Evolutionary conservation across 2,888 invertebrate genomes (phyloP).

Genomic region (Drosophila percnosoma): DNA sequence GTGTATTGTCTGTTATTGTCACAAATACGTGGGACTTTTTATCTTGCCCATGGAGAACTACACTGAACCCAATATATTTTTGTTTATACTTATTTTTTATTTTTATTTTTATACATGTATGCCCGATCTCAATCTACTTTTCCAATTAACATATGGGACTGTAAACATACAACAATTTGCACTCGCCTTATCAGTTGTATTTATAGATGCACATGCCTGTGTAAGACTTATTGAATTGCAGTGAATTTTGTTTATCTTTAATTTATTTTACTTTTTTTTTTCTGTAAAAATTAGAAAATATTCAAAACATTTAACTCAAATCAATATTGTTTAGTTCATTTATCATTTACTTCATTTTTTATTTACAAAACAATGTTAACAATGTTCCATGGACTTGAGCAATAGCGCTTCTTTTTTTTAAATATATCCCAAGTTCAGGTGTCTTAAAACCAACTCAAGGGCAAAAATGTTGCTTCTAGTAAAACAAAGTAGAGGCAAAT

Average conservation of each 20-base stretch:
- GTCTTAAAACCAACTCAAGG: not conserved
- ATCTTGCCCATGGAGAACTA: slow-evolving; percentile 19
- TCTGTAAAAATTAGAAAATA: not conserved
- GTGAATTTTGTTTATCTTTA: slow-evolving; percentile 7
- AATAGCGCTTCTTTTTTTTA: not conserved
- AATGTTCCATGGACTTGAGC: not conserved
- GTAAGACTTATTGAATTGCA: slow-evolving; percentile 2
- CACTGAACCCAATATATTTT: slow-evolving; percentile 30
- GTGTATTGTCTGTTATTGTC: not conserved
- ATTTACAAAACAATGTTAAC: not conserved
- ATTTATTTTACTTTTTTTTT: not conserved
- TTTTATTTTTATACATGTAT: slow-evolving; percentile 17
- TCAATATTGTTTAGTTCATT: not conserved
- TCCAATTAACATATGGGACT: slow-evolving; percentile 42
- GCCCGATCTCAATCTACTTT: slow-evolving; percentile 38
- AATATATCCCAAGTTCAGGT: not conserved
- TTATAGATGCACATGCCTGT: slow-evolving; percentile 25
- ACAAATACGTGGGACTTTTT: slow-evolving; percentile 2
- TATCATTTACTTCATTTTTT: not conserved
- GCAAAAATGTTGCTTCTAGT: not conserved
- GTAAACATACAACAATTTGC: slow-evolving; percentile 32
- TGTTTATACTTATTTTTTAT: slow-evolving; percentile 24
- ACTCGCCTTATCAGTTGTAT: slow-evolving; percentile 37
- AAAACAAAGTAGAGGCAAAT: slow-evolving; percentile 22
- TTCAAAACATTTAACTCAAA: not conserved